A percentile compares a stretch with the other conserved stretches of the same genome.
These are phyloP conservation scores for Trogon melanurus DNA, from an alignment of 2,113 vertebrate species.

Conservation along the genomic window DNA sequence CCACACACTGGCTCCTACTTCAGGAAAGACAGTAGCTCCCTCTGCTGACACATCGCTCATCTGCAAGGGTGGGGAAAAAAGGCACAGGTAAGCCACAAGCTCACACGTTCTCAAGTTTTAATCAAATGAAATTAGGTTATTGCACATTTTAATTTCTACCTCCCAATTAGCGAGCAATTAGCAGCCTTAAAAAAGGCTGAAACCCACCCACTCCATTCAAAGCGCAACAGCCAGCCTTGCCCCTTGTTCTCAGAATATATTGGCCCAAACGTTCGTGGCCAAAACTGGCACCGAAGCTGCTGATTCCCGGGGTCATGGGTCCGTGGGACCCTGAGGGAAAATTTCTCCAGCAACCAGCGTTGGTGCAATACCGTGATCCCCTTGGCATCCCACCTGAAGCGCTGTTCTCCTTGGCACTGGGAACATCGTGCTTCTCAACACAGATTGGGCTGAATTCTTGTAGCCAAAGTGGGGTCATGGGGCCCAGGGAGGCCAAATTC, in stretches of 20 bases:
- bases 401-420: too few relatives aligned
- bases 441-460: too few relatives aligned
- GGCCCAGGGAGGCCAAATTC: too few relatives aligned
- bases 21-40: conserved; percentile 95
- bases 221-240: background rate
- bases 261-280: too few relatives aligned
- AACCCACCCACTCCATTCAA: background rate
- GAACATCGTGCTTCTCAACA: too few relatives aligned
- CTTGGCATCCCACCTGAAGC: too few relatives aligned
- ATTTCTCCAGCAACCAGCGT: too few relatives aligned
- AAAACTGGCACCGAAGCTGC: too few relatives aligned
- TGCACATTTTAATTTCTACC: background rate
- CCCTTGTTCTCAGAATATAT: background rate
- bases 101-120: background rate
- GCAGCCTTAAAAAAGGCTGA: background rate
- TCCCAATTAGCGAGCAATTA: background rate
- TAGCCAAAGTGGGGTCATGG: too few relatives aligned
- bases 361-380: too few relatives aligned
- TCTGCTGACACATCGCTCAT: conserved; percentile 96
- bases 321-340: too few relatives aligned
- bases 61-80: conserved; percentile 69
- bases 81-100: background rate
- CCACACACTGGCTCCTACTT: conserved; percentile 88
- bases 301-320: too few relatives aligned
- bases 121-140: background rate